Evolutionary conservation across 2,888 invertebrate genomes (phyloP).

Genomic region (Agelastica alni): DNA sequence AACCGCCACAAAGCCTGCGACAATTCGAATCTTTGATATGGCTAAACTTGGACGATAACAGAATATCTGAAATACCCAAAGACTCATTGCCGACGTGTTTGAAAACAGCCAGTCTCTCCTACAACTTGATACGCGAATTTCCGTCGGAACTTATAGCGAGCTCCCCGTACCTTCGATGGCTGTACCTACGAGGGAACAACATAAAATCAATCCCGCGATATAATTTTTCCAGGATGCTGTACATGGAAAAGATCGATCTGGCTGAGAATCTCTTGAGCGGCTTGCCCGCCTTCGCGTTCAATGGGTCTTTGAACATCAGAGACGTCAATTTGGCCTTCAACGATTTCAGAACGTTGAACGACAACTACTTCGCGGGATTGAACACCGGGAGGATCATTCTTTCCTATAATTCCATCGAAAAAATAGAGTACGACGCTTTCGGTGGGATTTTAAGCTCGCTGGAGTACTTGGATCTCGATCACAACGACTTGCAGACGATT

Average conservation of each 20-base stretch:
- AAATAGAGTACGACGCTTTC: conserved; percentile 74
- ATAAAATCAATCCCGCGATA: conserved; percentile 61
- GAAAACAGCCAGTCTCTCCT: conserved; percentile 73
- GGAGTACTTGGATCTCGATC: conserved; percentile 82
- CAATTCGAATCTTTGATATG: conserved; percentile 65
- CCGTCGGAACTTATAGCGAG: conserved; percentile 68
- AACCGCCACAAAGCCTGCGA: conserved; percentile 51
- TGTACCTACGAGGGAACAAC: conserved; percentile 71
- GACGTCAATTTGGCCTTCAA: conserved; percentile 84
- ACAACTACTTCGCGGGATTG: conserved; percentile 69
- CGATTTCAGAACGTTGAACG: conserved; percentile 70
- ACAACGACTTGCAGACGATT: conserved; percentile 72
- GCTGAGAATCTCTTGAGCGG: conserved; percentile 80
- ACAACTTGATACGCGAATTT: conserved; percentile 72
- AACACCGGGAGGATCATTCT: conserved; percentile 77
- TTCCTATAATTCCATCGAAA: conserved; percentile 74
- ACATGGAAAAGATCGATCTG: conserved; percentile 79
- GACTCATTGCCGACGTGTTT: conserved; percentile 69
- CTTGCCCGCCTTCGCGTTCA: conserved; percentile 68
- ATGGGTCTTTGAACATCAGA: conserved; percentile 72
- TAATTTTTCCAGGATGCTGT: conserved; percentile 54
- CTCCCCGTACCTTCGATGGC: conserved; percentile 69
- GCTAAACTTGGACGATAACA: conserved; percentile 74
- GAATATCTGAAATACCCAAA: conserved; percentile 66
- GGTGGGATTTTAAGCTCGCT: conserved; percentile 73